A percentile compares a stretch with the other conserved stretches of the same genome.
These are phyloP conservation scores for Terebella lapidaria DNA, from an alignment of 2,888 invertebrate genomes.

Conservation along the genomic window DNA sequence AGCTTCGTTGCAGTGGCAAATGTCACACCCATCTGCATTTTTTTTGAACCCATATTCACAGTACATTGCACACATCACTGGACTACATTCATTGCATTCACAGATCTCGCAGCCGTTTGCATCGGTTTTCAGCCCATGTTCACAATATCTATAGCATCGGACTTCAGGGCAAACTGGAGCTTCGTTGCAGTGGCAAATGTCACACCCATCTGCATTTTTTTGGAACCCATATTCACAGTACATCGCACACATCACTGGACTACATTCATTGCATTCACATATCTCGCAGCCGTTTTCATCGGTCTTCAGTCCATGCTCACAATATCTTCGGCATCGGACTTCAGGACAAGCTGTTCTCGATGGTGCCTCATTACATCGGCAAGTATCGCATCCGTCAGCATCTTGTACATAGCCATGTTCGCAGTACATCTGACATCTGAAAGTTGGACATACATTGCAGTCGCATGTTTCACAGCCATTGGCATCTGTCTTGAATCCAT, in stretches of 20 bases:
- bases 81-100: background rate
- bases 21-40: constrained; percentile 7
- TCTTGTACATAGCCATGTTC: constrained; percentile 10
- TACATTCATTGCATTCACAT: constrained; percentile 2
- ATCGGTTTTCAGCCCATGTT: background rate
- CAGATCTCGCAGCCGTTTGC: constrained; percentile 5
- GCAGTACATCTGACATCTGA: constrained; percentile 7
- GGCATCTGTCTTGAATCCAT: constrained; percentile 13
- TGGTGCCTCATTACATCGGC: constrained; percentile 1
- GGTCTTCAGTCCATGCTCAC: constrained; percentile 5
- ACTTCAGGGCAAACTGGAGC: background rate
- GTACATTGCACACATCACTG: constrained; percentile 8
- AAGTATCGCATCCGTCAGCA: constrained; percentile 10
- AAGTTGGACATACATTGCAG: constrained; percentile 2
- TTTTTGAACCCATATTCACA: constrained; percentile 13
- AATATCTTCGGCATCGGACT: constrained; percentile 5
- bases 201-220: constrained; percentile 11
- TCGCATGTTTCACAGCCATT: constrained; percentile 11
- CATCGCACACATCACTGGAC: constrained; percentile 5
- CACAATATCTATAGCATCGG: background rate
- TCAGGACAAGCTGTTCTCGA: background rate
- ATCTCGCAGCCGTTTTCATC: constrained; percentile 8
- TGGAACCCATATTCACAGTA: constrained; percentile 12
- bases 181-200: constrained; percentile 9
- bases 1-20: constrained; percentile 5